phyloP scores from a whole-genome alignment of 23 tunicate species.

The Ciona savignyi region DNA sequence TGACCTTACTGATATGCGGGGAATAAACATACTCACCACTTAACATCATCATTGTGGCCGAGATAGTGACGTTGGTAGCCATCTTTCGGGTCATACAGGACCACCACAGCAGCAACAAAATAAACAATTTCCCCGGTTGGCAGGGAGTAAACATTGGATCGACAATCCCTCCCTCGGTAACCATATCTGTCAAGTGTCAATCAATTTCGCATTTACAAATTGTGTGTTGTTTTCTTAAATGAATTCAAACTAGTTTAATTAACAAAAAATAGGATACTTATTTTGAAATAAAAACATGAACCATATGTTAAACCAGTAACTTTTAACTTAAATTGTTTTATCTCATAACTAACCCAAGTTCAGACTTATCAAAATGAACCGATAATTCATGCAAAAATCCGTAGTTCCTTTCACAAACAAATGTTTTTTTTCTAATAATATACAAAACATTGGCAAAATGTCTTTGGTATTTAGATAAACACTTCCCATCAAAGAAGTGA shows the following conservation, averaged over 20 bases:
- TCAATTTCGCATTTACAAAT: neutral
- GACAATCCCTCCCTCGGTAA: slow-evolving; percentile 93
- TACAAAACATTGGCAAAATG: too few relatives aligned
- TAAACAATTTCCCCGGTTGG: slow-evolving; percentile 93
- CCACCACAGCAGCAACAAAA: slow-evolving; percentile 94
- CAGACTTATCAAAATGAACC: too few relatives aligned
- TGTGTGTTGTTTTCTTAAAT: neutral
- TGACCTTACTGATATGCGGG: too few relatives aligned
- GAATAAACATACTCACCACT: slow-evolving; percentile 47
- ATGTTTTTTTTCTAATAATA: too few relatives aligned
- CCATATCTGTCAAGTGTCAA: slow-evolving; percentile 59
- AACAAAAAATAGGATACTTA: neutral
- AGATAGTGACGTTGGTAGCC: slow-evolving; percentile 91
- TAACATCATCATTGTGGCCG: slow-evolving; percentile 97
- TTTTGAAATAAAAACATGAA: neutral
- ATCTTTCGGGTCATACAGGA: slow-evolving; percentile 73
- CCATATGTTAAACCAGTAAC: too few relatives aligned
- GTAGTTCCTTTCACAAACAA: too few relatives aligned
- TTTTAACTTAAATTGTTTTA: too few relatives aligned
- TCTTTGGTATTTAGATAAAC: too few relatives aligned
- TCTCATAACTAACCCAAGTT: too few relatives aligned
- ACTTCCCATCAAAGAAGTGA: too few relatives aligned
- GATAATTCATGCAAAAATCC: too few relatives aligned
- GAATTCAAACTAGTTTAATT: neutral
- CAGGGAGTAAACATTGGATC: slow-evolving; percentile 59